phyloP scores from a whole-genome alignment of 2,113 vertebrate genomes.

The Tauraco erythrolophus region DNA sequence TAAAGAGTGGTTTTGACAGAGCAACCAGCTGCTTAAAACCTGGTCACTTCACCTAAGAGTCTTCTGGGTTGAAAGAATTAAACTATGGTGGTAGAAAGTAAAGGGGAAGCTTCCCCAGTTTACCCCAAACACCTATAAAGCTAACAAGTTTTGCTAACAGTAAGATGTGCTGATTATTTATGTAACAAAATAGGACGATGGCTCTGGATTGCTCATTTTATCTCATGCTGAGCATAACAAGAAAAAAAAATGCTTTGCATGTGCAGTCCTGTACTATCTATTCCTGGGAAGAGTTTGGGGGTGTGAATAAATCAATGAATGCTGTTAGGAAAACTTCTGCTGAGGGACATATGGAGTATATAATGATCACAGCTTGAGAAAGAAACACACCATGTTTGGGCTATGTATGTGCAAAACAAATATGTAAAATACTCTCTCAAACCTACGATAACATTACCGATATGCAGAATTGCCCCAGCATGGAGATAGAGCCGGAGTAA shows the following conservation, averaged over 20 bases:
- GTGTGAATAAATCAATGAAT: not conserved
- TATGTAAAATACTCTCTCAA: not conserved
- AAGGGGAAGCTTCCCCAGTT: not conserved
- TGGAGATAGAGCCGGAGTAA: not conserved
- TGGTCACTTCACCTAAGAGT: not conserved
- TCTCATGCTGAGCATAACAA: not conserved
- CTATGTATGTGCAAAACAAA: not conserved
- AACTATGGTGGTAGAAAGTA: not conserved
- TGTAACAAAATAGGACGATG: not conserved
- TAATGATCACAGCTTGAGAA: not conserved
- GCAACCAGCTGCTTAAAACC: not conserved
- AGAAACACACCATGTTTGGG: not conserved
- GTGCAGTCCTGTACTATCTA: not conserved
- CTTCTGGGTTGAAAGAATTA: not conserved
- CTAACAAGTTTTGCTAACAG: too few relatives aligned
- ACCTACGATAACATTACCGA: not conserved
- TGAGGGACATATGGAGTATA: not conserved
- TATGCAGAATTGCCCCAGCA: not conserved
- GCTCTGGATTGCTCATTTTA: not conserved
- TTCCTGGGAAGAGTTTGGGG: not conserved
- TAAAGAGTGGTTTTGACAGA: not conserved
- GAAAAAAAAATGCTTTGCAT: not conserved
- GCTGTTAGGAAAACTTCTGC: not conserved
- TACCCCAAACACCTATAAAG: not conserved
- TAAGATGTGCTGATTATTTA: not conserved